Percentiles rank a stretch among this genome's conserved stretches.
Evolutionary conservation across 1,140 invertebrate genomes (phyloP).

Genomic region (Nomia melanderi): DNA sequence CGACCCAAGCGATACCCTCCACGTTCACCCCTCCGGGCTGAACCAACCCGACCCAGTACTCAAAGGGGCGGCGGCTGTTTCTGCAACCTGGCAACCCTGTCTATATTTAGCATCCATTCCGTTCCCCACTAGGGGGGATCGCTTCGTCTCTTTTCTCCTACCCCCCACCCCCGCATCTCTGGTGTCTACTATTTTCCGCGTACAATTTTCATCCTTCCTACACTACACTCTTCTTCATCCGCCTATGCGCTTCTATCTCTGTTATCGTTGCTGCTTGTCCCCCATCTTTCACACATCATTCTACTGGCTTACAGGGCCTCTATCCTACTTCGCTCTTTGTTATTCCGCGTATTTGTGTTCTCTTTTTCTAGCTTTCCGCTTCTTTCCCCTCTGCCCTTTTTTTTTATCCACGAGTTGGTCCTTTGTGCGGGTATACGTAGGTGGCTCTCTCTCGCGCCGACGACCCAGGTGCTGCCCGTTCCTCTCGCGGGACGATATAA

Average conservation of each 20-base stretch:
- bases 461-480: neutral
- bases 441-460: neutral
- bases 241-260: conserved; percentile 14
- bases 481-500: conserved; percentile 64
- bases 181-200: conserved; percentile 24
- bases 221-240: neutral
- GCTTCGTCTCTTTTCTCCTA: conserved; percentile 49
- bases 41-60: conserved; percentile 72
- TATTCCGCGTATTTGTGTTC: conserved; percentile 15
- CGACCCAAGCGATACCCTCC: conserved; percentile 41
- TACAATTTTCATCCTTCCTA: conserved; percentile 17
- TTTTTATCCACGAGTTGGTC: too few species aligned
- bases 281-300: neutral
- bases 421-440: too few species aligned
- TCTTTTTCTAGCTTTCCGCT: conserved; percentile 1
- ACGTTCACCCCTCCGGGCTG: conserved; percentile 50
- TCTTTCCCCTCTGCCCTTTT: conserved; percentile 13
- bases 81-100: conserved; percentile 81
- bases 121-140: conserved; percentile 46
- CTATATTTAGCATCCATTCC: conserved; percentile 80
- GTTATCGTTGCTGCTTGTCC: neutral
- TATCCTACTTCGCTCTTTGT: conserved; percentile 10
- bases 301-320: neutral
- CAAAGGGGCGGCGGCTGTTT: conserved; percentile 80
- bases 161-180: too few species aligned